phyloP scores from a whole-genome alignment of 1,140 invertebrate genomes.

The Temnothorax curvispinosus region DNA sequence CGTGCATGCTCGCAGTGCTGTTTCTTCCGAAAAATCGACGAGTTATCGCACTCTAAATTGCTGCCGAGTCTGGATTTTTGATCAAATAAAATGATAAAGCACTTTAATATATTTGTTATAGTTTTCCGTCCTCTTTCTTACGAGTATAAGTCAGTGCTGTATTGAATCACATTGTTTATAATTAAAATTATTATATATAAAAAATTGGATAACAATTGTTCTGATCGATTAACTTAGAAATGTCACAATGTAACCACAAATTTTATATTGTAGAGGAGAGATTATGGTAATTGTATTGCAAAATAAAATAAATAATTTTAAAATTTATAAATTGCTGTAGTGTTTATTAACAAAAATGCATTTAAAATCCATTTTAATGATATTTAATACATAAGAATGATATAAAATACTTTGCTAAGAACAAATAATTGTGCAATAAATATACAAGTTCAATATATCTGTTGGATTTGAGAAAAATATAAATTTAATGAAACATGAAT shows the following conservation, averaged over 20 bases:
- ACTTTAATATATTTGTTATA: neutral
- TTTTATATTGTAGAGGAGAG: neutral
- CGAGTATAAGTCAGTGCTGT: neutral
- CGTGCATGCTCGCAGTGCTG: neutral
- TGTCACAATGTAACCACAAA: neutral
- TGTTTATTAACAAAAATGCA: neutral
- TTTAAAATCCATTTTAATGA: neutral
- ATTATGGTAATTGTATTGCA: neutral
- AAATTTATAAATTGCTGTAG: neutral
- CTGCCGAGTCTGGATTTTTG: neutral
- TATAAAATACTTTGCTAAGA: neutral
- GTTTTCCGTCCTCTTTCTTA: neutral
- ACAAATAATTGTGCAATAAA: neutral
- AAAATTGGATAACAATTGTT: neutral
- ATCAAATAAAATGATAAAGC: neutral
- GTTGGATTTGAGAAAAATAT: neutral
- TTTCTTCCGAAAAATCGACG: constrained; percentile 10
- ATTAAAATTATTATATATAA: neutral
- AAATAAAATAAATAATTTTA: neutral
- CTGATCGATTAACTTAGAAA: neutral
- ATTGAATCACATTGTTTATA: neutral
- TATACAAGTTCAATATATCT: neutral
- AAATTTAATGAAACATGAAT: neutral
- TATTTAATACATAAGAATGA: constrained; percentile 10
- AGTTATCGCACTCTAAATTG: constrained; percentile 37